Base-by-base conservation (phyloP, 2,888 invertebrate genomes). In the Folsomia manolachei region DNA sequence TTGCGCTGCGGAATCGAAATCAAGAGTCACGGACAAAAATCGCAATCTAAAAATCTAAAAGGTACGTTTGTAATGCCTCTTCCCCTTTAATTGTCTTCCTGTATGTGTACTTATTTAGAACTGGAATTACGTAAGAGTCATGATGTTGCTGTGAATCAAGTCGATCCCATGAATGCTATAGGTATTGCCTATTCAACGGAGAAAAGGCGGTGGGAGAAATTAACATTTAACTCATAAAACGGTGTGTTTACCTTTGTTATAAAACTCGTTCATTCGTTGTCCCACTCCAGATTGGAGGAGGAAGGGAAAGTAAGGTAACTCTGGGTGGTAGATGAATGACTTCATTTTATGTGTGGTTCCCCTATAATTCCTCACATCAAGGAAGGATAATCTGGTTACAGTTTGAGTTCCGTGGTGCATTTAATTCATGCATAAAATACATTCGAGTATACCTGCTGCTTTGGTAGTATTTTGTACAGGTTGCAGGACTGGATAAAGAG, bases 211-310 rank as follows among this genome's bases (percentile, higher is more conserved):
- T 56, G 56, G 19, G 7, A 7, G 56, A n/a, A 56, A 19, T n/a
- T 39, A 52, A 52, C 65, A 66, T 66, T 66, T 39, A 52, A 66
- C 27, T 66, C 21, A 27, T 63, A 52, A 27, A 66, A 66, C 27
- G 4, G 4, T 51, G 65, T 66, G 65, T 66, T 66, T 66, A 66
- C 65, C 65, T 66, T 66, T 66, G 65, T 39, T 27, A 66, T 51
- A 27, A 64, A 64, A 24, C 62, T 62, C 7, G 24, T 7, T 27
- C 64, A 64, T 64, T 64, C 27, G 23, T 18, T 23, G 51, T 66
- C 52, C 65, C 27, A 23, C 65, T 52, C 52, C 24, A 56, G 18
- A 51, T 51, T 56, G 56, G 21, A 7, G 21, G 18, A n/a, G n/a
- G n/a, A n/a, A n/a, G n/a, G n/a, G n/a, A n/a, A n/a, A n/a, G n/a